A percentile compares a stretch with the other conserved stretches of the same genome.
These are phyloP conservation scores for Eupithecia subumbrata DNA, from an alignment of 2,888 invertebrate species.

Conservation along the genomic window DNA sequence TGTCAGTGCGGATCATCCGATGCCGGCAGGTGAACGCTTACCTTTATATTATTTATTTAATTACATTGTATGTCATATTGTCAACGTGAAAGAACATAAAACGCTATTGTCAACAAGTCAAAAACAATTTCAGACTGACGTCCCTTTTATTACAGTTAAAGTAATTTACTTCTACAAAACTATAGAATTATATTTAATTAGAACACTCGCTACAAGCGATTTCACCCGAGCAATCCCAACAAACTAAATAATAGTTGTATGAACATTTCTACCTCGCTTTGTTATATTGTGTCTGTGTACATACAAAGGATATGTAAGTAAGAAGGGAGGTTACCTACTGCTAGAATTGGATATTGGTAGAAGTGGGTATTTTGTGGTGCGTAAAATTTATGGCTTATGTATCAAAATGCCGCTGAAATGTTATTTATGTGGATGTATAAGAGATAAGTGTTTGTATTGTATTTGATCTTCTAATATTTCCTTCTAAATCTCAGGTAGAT, in stretches of 20 bases:
- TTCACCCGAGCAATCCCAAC: constrained; percentile 7
- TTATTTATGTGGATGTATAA: too few relatives aligned
- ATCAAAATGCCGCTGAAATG: too few relatives aligned
- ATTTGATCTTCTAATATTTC: too few relatives aligned
- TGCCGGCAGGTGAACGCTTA: too few relatives aligned
- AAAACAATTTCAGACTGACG: constrained; percentile 6
- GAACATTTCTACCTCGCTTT: constrained; percentile 5
- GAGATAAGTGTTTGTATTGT: too few relatives aligned
- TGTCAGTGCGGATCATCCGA: too few relatives aligned
- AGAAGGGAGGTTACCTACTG: not conserved
- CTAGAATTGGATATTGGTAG: not conserved
- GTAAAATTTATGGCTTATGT: not conserved
- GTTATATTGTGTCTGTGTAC: not conserved
- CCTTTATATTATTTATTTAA: not conserved
- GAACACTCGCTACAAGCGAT: constrained; percentile 7
- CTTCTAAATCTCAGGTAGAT: too few relatives aligned
- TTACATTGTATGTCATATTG: not conserved
- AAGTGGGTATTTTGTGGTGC: not conserved
- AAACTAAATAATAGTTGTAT: constrained; percentile 20
- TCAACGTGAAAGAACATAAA: not conserved
- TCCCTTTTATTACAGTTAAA: constrained; percentile 9
- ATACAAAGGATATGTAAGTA: not conserved
- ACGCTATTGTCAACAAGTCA: not conserved
- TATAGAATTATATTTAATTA: constrained; percentile 20
- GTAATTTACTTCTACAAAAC: constrained; percentile 6